A percentile compares a stretch with the other conserved stretches of the same genome.
These are phyloP conservation scores for Polietes domitor DNA, from an alignment of 2,888 invertebrate genomes.

Conservation along the genomic window DNA sequence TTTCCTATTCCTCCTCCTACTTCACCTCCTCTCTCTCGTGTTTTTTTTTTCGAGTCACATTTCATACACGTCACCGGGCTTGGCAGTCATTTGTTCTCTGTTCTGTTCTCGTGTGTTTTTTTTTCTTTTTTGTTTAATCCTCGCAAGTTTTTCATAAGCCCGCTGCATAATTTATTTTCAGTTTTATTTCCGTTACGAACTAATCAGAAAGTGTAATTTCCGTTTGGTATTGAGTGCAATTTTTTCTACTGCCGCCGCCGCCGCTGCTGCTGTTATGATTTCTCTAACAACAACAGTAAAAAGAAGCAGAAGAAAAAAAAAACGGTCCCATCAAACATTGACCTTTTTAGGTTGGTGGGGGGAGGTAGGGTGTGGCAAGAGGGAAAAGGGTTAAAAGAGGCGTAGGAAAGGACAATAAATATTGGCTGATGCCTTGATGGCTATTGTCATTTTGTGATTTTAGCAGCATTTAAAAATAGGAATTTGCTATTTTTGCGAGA, in stretches of 20 bases:
- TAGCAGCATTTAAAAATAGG: background rate
- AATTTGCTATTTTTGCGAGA: background rate
- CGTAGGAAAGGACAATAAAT: slow-evolving; percentile 4
- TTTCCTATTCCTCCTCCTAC: background rate
- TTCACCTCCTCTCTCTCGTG: background rate
- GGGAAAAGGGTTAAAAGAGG: background rate
- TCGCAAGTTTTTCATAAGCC: slow-evolving; percentile 65
- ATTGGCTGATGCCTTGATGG: background rate
- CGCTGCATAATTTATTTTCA: slow-evolving; percentile 80
- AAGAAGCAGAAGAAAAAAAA: background rate
- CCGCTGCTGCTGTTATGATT: slow-evolving; percentile 1
- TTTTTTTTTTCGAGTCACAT: slow-evolving; percentile 11
- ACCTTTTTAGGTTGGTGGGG: slow-evolving; percentile 44
- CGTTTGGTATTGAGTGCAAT: slow-evolving; percentile 76
- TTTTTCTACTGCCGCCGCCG: background rate
- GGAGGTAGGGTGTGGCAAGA: background rate
- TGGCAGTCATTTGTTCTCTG: slow-evolving; percentile 15
- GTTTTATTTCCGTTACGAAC: slow-evolving; percentile 81
- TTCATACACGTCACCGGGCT: slow-evolving; percentile 13
- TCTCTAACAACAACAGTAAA: slow-evolving; percentile 1
- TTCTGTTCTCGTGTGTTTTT: slow-evolving; percentile 9
- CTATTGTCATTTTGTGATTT: slow-evolving; percentile 31
- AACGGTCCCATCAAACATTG: slow-evolving; percentile 60
- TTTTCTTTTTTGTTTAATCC: slow-evolving; percentile 17
- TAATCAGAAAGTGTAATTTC: slow-evolving; percentile 82